phyloP scores from a whole-genome alignment of 1,140 invertebrate species.

The Gryon sp. region DNA sequence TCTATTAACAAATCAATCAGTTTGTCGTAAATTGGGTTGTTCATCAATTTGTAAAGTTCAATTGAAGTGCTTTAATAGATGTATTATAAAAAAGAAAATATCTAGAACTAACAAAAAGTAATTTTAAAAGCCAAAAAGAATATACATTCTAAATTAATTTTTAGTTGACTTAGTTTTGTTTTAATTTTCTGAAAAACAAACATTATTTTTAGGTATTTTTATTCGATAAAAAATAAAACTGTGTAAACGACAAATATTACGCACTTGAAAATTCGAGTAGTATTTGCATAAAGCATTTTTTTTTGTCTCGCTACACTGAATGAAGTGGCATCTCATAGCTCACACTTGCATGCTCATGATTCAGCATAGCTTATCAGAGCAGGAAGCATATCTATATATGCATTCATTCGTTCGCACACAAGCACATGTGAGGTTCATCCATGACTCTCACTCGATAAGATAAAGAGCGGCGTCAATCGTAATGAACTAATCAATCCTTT shows the following conservation, averaged over 20 bases:
- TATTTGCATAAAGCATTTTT: conserved; percentile 22
- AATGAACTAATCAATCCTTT: conserved; percentile 41
- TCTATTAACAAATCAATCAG: conserved; percentile 5
- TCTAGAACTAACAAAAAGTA: too few relatives aligned
- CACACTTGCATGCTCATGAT: conserved; percentile 46
- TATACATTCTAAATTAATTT: too few relatives aligned
- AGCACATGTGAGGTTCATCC: conserved; percentile 22
- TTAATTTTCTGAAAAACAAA: too few relatives aligned
- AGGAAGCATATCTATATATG: conserved; percentile 48
- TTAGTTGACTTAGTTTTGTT: too few relatives aligned
- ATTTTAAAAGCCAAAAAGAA: too few relatives aligned
- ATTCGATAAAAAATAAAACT: too few relatives aligned
- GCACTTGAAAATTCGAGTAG: conserved; percentile 29
- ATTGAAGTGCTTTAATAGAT: conserved; percentile 8
- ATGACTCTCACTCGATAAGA: conserved; percentile 49
- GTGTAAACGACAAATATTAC: conserved; percentile 6
- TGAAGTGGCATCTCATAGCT: conserved; percentile 26
- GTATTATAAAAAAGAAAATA: too few relatives aligned
- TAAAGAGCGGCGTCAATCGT: conserved; percentile 43
- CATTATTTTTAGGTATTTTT: too few relatives aligned
- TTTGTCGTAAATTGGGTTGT: not conserved
- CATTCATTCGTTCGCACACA: not conserved
- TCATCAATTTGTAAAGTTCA: conserved; percentile 4
- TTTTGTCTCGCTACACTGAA: conserved; percentile 11
- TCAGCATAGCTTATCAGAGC: conserved; percentile 54